Base-by-base conservation (phyloP, 1,140 invertebrate genomes). In the Ephestia elutella region DNA sequence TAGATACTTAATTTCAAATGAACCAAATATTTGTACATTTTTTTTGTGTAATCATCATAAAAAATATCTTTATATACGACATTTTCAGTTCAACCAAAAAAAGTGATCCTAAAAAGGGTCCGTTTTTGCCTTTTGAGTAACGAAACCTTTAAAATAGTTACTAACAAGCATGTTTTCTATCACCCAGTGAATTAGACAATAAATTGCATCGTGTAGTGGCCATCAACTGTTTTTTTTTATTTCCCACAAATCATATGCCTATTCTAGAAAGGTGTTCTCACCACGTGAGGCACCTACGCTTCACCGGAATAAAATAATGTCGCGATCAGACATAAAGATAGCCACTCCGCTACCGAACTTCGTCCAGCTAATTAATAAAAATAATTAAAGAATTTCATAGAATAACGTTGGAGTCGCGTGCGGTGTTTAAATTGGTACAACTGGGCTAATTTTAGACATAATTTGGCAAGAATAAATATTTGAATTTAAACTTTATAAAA, bases 261-360 rank as follows among this genome's bases (percentile, higher is more conserved):
- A 18, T 50, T 50, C 49, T 21, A 38, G 32, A 38, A 11, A 50
- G 49, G 18, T 19, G 11, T 13, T 21, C 18, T 50, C 50, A n/a
- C 0, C 64, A 69, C 62, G n/a, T n/a, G 59, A 63, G 61, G 62
- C 62, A 60, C 62, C 69, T 57, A 60, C 62, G 57, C 54, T 62
- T 53, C 57, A 18, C 20, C 50, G 58, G 54, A 49, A 62, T 75
- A 73, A 80, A 69, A 67, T 80, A 78, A 53, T 57, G 62, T 68
- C 66, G 5, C 54, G 81, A 84, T 84, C 67, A 64, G 63, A 78
- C 67, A 76, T 84, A 82, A 80, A 84, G 81, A 84, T 84, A 82
- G 71, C 30, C 30, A 49, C 73, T 72, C 71, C 71, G 74, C 78
- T 75, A 81, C 78, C 69, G 72, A 70, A 77, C 75, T 80, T 75